Percentiles rank a stretch among this genome's conserved stretches.
Evolutionary conservation across 1,140 invertebrate species (phyloP).

Genomic region (Papilio glaucus): DNA sequence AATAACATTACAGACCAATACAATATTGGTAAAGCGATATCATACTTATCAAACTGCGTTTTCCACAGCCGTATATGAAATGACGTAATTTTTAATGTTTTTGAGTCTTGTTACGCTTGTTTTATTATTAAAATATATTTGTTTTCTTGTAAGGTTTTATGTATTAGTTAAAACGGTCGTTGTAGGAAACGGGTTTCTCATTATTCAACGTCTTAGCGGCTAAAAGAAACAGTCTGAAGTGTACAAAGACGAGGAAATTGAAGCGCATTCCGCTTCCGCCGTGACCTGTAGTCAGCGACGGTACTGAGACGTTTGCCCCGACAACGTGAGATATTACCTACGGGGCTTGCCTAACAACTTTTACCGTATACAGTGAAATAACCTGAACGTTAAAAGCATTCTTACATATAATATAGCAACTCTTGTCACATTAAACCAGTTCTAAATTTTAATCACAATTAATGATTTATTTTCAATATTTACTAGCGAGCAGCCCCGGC

Average conservation of each 20-base stretch:
- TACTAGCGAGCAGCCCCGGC: too few relatives aligned
- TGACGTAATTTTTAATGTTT: too few relatives aligned
- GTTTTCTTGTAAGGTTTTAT: background rate
- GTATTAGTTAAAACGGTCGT: background rate
- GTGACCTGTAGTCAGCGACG: conserved; percentile 15
- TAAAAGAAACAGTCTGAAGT: conserved; percentile 29
- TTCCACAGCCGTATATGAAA: too few relatives aligned
- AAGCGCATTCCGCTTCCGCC: conserved; percentile 23
- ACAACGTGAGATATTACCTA: conserved; percentile 20
- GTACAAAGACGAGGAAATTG: conserved; percentile 30
- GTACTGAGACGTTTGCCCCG: background rate
- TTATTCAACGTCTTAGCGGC: conserved; percentile 26
- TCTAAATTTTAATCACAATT: too few relatives aligned
- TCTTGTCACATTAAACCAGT: too few relatives aligned
- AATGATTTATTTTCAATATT: too few relatives aligned
- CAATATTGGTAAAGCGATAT: too few relatives aligned
- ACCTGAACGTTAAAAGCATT: background rate
- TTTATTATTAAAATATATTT: background rate
- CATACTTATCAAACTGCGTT: too few relatives aligned
- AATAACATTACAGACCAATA: too few relatives aligned
- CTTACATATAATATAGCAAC: background rate
- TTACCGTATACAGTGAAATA: background rate
- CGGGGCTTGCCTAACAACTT: background rate
- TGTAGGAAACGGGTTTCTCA: conserved; percentile 26
- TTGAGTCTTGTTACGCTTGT: background rate